phyloP scores from a whole-genome alignment of 2,888 invertebrate species.

The Heliconius sara region DNA sequence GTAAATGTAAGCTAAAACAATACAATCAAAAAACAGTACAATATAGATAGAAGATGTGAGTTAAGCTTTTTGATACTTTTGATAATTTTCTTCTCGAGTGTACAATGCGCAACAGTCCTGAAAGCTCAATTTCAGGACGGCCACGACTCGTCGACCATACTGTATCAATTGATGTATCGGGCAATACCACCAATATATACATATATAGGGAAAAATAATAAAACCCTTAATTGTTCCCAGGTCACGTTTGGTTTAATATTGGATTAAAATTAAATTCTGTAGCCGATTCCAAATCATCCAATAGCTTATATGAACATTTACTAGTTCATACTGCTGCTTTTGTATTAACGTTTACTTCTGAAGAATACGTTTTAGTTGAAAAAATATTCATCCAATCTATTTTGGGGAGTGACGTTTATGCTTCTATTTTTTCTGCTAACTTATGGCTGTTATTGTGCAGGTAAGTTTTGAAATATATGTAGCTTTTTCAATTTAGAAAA shows the following conservation, averaged over 20 bases:
- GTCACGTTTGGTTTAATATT: constrained; percentile 63
- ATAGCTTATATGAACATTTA: constrained; percentile 63
- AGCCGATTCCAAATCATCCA: constrained; percentile 40
- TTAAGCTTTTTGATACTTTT: no score
- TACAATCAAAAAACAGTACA: no score
- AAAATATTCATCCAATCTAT: constrained; percentile 60
- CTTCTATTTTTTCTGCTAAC: constrained; percentile 67
- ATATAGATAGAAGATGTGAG: no score
- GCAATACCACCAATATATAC: no score
- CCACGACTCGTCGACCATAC: no score
- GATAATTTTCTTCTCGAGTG: no score
- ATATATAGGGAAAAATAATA: no score
- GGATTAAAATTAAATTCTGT: constrained; percentile 54
- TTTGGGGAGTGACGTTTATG: constrained; percentile 58
- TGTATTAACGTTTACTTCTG: constrained; percentile 53
- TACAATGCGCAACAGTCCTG: no score
- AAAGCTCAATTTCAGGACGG: no score
- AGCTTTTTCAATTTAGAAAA: no score
- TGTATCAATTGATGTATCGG: no score
- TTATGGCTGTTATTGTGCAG: constrained; percentile 68
- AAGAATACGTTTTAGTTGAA: constrained; percentile 61
- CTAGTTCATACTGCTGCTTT: constrained; percentile 58
- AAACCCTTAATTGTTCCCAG: constrained; percentile 54
- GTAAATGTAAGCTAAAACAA: no score
- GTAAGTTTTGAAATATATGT: constrained; percentile 49